These are phyloP conservation scores for Eurosta solidaginis DNA, from an alignment of 1,140 invertebrate species.

Conservation along the genomic window DNA sequence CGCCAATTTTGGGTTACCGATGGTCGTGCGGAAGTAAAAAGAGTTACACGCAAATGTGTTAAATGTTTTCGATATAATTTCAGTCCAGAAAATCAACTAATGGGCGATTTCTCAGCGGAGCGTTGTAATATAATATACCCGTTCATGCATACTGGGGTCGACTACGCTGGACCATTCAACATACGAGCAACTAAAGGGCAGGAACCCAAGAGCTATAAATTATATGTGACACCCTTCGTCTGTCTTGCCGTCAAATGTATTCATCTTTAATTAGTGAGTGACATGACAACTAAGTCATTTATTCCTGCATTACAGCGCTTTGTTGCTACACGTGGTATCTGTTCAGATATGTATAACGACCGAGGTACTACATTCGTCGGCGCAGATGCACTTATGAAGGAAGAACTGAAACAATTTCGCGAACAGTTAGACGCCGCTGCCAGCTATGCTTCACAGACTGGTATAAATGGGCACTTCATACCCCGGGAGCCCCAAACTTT, in stretches of 20 bases:
- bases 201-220: no score
- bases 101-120: no score
- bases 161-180: no score
- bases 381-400: background rate
- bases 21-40: no score
- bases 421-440: background rate
- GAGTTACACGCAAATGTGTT: no score
- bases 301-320: background rate
- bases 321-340: background rate
- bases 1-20: no score
- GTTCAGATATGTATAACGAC: background rate
- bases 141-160: no score
- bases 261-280: background rate
- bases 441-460: background rate
- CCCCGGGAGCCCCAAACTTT: slow-evolving; percentile 36
- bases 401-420: background rate
- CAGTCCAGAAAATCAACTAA: no score
- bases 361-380: background rate
- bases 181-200: no score
- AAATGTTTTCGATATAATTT: no score
- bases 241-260: background rate
- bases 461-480: slow-evolving; percentile 35
- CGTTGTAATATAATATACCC: no score
- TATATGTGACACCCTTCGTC: background rate
- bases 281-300: background rate